Evolutionary conservation across 2,797 vertebrate species (phyloP).

Genomic region (Arrhamphus sclerolepis): DNA sequence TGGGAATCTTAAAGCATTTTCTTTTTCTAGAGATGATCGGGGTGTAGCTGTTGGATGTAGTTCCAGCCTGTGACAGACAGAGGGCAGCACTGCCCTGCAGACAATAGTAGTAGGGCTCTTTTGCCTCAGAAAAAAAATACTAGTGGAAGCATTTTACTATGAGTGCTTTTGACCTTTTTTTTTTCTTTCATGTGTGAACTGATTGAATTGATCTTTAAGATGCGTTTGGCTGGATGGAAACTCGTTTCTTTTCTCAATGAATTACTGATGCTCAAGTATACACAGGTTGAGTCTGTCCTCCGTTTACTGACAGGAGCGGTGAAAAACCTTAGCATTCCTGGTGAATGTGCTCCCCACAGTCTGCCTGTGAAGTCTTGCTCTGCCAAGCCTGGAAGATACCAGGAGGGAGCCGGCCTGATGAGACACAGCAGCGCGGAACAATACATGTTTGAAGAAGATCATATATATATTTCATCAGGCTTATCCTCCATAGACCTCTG

Average conservation of each 20-base stretch:
- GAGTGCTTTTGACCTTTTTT: neutral
- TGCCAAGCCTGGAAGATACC: slow-evolving; percentile 68
- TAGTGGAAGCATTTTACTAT: neutral
- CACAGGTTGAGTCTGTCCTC: no score
- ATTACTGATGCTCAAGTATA: no score
- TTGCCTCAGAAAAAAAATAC: neutral
- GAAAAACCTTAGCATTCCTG: slow-evolving; percentile 29
- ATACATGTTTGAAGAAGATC: slow-evolving; percentile 84
- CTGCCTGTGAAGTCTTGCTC: slow-evolving; percentile 57
- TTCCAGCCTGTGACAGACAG: slow-evolving; percentile 45
- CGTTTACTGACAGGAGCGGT: no score
- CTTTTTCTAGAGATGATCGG: neutral
- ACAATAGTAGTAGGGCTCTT: neutral
- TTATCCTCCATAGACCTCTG: slow-evolving; percentile 80
- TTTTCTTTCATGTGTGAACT: neutral
- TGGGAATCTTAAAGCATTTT: neutral
- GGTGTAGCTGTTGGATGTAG: slow-evolving; percentile 23
- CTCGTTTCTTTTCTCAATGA: no score
- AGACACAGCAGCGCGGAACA: slow-evolving; percentile 80
- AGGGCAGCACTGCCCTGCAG: slow-evolving; percentile 42
- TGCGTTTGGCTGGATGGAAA: no score
- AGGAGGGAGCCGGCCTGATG: slow-evolving; percentile 70
- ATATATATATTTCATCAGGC: slow-evolving; percentile 86
- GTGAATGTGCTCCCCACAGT: slow-evolving; percentile 29
- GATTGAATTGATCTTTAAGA: neutral